Evolutionary conservation across 1,140 invertebrate species (phyloP).

Genomic region (Rhopalosiphum padi): DNA sequence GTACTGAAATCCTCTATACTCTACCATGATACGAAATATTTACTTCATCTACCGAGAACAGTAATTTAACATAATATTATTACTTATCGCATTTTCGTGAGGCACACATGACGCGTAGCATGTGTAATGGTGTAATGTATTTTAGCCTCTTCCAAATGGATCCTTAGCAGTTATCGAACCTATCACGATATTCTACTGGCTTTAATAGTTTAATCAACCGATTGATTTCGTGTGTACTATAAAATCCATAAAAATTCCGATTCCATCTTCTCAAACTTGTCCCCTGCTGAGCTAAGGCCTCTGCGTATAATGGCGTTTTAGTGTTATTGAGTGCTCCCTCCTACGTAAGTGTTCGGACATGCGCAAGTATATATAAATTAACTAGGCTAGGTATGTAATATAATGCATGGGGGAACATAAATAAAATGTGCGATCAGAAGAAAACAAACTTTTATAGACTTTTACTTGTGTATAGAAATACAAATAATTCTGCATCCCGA

Average conservation of each 20-base stretch:
- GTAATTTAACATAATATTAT: slow-evolving; percentile 3
- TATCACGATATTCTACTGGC: neutral
- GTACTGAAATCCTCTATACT: neutral
- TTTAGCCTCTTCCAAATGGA: neutral
- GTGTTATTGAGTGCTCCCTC: neutral
- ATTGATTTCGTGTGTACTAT: neutral
- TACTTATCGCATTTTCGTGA: neutral
- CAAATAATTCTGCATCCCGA: slow-evolving; percentile 28
- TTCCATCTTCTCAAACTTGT: slow-evolving; percentile 9
- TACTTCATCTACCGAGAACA: neutral
- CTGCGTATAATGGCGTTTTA: neutral
- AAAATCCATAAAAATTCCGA: slow-evolving; percentile 13
- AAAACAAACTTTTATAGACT: slow-evolving; percentile 55
- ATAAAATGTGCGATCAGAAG: slow-evolving; percentile 36
- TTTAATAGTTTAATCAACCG: slow-evolving; percentile 24
- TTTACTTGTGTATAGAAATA: neutral
- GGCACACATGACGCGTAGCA: neutral
- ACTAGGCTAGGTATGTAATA: neutral
- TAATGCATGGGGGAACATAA: neutral
- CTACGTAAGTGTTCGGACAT: neutral
- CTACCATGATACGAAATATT: neutral
- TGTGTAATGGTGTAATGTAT: neutral
- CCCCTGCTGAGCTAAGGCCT: neutral
- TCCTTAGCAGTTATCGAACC: neutral
- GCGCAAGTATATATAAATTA: slow-evolving; percentile 3